Evolutionary conservation across 1,140 invertebrate species (phyloP).

Genomic region (Grapholita molesta): DNA sequence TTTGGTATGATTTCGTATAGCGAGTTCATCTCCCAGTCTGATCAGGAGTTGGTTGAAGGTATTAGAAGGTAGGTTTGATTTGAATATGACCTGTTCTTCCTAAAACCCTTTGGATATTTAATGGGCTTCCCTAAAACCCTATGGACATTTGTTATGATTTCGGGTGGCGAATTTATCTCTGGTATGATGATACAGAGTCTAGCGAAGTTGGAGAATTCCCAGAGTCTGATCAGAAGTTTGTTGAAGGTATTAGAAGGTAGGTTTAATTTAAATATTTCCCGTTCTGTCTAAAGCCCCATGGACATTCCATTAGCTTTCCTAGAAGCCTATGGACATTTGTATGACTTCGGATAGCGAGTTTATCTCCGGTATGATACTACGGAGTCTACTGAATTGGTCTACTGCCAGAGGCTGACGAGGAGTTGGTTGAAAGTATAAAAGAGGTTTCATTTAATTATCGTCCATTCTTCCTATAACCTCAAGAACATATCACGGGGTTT

Average conservation of each 20-base stretch:
- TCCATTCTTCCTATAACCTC: no score
- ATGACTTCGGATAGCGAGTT: no score
- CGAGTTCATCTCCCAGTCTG: background rate
- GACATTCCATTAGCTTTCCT: no score
- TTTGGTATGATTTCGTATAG: no score
- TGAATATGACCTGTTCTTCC: background rate
- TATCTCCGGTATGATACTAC: no score
- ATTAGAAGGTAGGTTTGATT: slow-evolving; percentile 25
- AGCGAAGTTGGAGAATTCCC: background rate
- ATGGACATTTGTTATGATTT: background rate
- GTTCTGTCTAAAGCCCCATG: slow-evolving; percentile 24
- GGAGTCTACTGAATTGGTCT: no score
- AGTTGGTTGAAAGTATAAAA: no score
- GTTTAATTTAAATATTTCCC: background rate
- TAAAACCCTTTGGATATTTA: background rate
- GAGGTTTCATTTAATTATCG: no score
- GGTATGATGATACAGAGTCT: background rate
- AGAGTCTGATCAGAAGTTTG: background rate
- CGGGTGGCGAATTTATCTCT: background rate
- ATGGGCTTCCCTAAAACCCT: no score
- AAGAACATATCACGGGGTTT: no score
- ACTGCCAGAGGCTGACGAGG: no score
- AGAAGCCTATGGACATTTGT: no score
- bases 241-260: background rate
- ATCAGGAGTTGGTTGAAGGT: background rate